Conservation (phyloP, 2,113 vertebrate genomes). For the Gambusia holbrooki region DNA sequence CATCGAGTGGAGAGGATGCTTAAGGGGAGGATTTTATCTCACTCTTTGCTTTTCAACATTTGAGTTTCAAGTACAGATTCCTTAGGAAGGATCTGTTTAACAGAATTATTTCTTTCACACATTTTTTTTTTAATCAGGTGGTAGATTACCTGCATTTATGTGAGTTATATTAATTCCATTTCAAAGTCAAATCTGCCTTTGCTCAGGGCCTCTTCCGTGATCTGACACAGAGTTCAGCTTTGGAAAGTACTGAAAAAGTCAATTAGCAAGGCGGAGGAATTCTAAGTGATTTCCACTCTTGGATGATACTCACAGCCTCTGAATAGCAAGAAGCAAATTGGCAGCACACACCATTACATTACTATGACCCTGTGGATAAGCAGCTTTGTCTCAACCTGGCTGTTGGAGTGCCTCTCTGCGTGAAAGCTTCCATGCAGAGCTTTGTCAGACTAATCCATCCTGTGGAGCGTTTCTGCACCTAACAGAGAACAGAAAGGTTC, state of each 20-base stretch:
- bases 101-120: constrained; percentile 11
- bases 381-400: constrained; percentile 70
- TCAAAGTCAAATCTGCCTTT: constrained; percentile 40
- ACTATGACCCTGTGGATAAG: constrained; percentile 67
- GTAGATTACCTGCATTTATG: not conserved
- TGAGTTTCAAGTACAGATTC: too few species aligned
- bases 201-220: constrained; percentile 35
- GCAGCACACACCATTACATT: constrained; percentile 63
- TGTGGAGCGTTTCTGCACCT: constrained; percentile 49
- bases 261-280: constrained; percentile 63
- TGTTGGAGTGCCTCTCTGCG: constrained; percentile 60
- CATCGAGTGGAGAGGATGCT: not conserved
- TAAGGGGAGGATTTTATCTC: not conserved
- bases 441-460: constrained; percentile 73
- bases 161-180: constrained; percentile 54
- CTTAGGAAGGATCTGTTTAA: not conserved
- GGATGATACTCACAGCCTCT: constrained; percentile 56
- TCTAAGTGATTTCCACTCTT: constrained; percentile 66
- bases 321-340: constrained; percentile 64
- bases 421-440: constrained; percentile 63
- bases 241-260: constrained; percentile 51
- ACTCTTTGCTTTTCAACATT: too few species aligned
- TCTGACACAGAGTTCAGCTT: constrained; percentile 48
- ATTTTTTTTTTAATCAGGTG: constrained; percentile 16
- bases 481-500: constrained; percentile 35